Conservation (phyloP, 2,113 vertebrate species). For the Romanogobio albipinnatus region DNA sequence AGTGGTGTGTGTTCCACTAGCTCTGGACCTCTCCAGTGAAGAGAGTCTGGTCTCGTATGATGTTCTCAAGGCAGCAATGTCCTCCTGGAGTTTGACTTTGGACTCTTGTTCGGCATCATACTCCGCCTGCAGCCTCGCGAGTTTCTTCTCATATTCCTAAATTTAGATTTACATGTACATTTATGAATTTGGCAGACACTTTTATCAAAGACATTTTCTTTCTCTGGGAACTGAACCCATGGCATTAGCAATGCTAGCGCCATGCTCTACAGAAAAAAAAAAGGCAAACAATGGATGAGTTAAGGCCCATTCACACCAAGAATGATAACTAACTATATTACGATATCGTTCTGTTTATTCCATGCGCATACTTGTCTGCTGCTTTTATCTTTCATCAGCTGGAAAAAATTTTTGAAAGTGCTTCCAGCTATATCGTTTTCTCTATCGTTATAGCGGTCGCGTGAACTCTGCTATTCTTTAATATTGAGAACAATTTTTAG, state of each 20-base stretch:
- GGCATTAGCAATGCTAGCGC: background rate
- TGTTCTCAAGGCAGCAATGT: constrained; percentile 78
- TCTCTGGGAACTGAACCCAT: no score
- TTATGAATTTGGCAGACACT: background rate
- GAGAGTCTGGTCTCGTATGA: constrained; percentile 81
- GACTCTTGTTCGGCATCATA: constrained; percentile 84
- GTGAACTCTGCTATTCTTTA: no score
- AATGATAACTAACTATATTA: no score
- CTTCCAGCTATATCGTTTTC: no score
- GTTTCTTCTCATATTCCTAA: constrained; percentile 84
- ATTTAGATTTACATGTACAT: background rate
- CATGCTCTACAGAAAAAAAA: background rate
- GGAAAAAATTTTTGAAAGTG: no score
- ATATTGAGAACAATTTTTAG: no score
- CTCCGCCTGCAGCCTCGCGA: constrained; percentile 82
- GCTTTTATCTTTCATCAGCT: no score
- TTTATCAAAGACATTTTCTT: background rate
- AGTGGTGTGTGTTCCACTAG: constrained; percentile 46
- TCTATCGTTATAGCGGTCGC: no score
- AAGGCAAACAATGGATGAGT: background rate
- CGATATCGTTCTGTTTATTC: no score
- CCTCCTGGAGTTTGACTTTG: constrained; percentile 80
- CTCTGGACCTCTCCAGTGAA: constrained; percentile 68
- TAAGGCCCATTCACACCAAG: no score
- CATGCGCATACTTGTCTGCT: no score